phyloP scores from a whole-genome alignment of 2,113 vertebrate genomes.

The Pogona vitticeps region DNA sequence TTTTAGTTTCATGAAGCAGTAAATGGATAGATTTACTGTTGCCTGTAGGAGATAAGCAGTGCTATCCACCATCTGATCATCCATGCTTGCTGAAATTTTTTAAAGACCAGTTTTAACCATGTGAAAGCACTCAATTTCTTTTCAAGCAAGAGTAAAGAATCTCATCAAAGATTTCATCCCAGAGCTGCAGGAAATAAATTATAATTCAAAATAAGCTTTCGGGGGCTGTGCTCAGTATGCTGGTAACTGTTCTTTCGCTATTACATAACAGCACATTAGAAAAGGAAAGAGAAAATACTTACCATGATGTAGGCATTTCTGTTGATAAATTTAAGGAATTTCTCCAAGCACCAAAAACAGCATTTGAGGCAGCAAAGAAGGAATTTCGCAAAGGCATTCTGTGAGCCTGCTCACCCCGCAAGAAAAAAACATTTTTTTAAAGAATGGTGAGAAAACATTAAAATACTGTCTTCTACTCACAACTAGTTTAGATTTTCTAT shows the following conservation, averaged over 20 bases:
- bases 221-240: neutral
- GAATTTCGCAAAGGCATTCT: slow-evolving; percentile 83
- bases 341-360: slow-evolving; percentile 98
- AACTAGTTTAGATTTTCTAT: neutral
- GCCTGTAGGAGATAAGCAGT: neutral
- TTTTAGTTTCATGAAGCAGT: neutral
- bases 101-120: neutral
- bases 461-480: neutral
- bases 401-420: slow-evolving; percentile 75
- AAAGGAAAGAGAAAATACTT: slow-evolving; percentile 53
- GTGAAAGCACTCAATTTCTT: neutral
- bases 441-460: neutral
- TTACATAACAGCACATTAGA: slow-evolving; percentile 23
- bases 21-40: neutral
- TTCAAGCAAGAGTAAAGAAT: neutral
- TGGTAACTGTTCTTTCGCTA: neutral
- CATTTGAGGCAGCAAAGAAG: slow-evolving; percentile 91
- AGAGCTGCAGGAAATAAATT: neutral
- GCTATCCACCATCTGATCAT: neutral
- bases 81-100: neutral
- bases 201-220: neutral
- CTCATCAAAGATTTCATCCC: neutral
- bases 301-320: slow-evolving; percentile 98
- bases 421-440: slow-evolving; percentile 1
- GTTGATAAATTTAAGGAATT: slow-evolving; percentile 93